Evolutionary conservation across 2,113 vertebrate species (phyloP).

Genomic region (Cyprinus carpio): DNA sequence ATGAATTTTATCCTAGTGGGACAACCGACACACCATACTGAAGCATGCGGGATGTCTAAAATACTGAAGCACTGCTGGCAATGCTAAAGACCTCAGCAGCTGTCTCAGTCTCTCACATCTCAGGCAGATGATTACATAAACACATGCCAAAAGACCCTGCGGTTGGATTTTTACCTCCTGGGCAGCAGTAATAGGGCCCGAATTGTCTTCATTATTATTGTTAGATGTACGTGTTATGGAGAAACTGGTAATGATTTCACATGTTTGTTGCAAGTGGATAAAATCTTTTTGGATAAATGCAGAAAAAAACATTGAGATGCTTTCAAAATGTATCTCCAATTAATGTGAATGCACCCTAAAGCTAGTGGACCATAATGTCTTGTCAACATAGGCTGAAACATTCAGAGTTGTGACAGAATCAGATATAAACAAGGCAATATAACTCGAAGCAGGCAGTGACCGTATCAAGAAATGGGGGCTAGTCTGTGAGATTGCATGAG

Average conservation of each 20-base stretch:
- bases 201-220: conserved; percentile 10
- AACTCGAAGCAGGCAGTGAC: conserved; percentile 1
- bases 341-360: not conserved
- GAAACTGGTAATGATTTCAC: not conserved
- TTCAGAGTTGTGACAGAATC: conserved; percentile 13
- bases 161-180: conserved; percentile 14
- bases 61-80: conserved; percentile 35
- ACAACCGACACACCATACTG: conserved; percentile 16
- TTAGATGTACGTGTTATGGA: not conserved
- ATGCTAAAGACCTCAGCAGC: conserved; percentile 60
- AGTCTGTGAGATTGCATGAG: conserved; percentile 22
- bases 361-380: not conserved
- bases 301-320: not conserved
- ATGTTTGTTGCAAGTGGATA: not conserved
- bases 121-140: conserved; percentile 54
- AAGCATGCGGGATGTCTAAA: conserved; percentile 7
- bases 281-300: not conserved
- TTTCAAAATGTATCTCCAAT: not conserved
- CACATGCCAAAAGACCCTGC: conserved; percentile 17
- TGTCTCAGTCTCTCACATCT: conserved; percentile 55
- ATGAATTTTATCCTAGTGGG: conserved; percentile 14
- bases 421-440: conserved; percentile 22
- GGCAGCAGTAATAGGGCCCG: not conserved
- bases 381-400: not conserved
- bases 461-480: not conserved